Base-by-base conservation (phyloP, 2,797 vertebrate species). In the Gobionotothen gibberifrons region DNA sequence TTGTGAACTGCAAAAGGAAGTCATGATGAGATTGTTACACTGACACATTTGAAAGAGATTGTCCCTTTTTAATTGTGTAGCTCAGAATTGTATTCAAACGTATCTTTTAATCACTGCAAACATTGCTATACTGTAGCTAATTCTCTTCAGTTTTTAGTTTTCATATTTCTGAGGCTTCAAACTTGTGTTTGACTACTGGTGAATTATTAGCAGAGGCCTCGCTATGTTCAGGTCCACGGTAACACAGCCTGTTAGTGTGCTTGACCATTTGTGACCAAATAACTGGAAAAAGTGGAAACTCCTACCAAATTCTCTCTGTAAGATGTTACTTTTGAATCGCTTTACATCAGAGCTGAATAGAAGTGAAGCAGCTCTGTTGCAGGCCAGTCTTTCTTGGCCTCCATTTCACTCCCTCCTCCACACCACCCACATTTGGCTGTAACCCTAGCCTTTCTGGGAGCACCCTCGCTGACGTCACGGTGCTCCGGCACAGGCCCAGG, bases 201-300 rank as follows among this genome's bases (percentile, higher is more conserved):
- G 64, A 94, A 94, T 94, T 79, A 93, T 94, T 93, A 81, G 84
- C 89, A 61, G 65, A 74, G 61, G 53, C 49, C 15, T 8, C n/a
- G 17, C 21, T 64, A 19, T 72, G 40, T 51, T 84, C 54, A 60
- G 64, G 65, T 83, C 69, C 62, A 69, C 46, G 57, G 4, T 59
- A 51, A 56, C 13, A n/a, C 22, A 51, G 42, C 6, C 5, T 26
- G 10, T 8, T 29, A 7, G 19, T 63, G 42, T 26, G 26, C 26
- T 26, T 26, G 26, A 42, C n/a, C 4, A 1, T 46, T 60, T 55
- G 44, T 42, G 9, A 58, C n/a, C 5, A 15, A 13, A 10, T 12
- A n/a, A 55, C 32, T 56, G 16, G 71, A 57, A 32, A 61, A 57
- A 43, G 3, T 8, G 39, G 5, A 17, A 48, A 15, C 47, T 69